Percentiles rank a stretch among this genome's conserved stretches.
Conservation (phyloP, 2,797 vertebrate species). For the Morus bassanus region DNA sequence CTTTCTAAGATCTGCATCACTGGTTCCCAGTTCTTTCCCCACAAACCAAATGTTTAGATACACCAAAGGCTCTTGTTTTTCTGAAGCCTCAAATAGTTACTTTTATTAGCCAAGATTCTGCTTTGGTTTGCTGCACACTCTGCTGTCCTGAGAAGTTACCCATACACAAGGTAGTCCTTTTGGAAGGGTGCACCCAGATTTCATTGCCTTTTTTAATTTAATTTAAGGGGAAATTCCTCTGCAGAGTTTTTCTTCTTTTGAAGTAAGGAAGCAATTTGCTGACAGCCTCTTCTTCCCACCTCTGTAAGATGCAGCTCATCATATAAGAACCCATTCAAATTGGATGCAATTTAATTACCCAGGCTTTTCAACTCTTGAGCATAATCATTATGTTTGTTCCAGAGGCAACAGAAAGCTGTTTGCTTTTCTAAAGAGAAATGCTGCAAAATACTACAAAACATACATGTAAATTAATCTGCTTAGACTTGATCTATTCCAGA, state of each 20-base stretch:
- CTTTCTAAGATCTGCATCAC: not conserved
- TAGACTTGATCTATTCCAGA: not conserved
- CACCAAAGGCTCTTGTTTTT: not conserved
- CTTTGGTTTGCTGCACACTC: not conserved
- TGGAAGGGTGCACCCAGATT: not conserved
- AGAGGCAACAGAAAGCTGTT: not conserved
- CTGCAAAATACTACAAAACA: not conserved
- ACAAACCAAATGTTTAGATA: not conserved
- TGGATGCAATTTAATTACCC: not conserved
- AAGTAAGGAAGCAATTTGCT: not conserved
- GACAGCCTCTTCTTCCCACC: not conserved
- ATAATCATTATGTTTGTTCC: not conserved
- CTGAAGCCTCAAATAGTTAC: not conserved
- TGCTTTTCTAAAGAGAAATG: constrained; percentile 7
- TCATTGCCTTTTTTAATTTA: not conserved
- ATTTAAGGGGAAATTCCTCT: not conserved
- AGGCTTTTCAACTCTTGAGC: not conserved
- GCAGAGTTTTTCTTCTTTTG: not conserved
- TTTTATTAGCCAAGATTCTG: not conserved
- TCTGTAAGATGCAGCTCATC: not conserved
- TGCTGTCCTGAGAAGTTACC: not conserved
- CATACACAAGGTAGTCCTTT: not conserved
- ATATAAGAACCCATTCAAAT: not conserved
- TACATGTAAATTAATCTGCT: not conserved
- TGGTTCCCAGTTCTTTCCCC: not conserved